Evolutionary conservation across 2,797 vertebrate genomes (phyloP).

Genomic region (Silurus lanzhouensis): DNA sequence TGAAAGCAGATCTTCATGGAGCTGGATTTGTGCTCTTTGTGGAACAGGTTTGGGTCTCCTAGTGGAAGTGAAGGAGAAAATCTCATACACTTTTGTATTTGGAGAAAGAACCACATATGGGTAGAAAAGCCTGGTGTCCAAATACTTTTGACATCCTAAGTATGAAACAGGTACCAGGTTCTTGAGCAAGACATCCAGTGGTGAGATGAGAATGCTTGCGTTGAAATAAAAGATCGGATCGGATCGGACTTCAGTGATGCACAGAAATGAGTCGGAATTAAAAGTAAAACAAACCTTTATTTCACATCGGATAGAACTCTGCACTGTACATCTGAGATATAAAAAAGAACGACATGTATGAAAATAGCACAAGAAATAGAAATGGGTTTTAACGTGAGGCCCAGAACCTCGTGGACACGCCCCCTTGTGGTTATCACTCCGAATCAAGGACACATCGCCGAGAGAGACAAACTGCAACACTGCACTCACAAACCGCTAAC

Average conservation of each 20-base stretch:
- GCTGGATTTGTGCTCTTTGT: too few species aligned
- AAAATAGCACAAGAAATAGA: slow-evolving; percentile 63
- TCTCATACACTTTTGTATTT: too few species aligned
- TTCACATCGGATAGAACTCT: slow-evolving; percentile 59
- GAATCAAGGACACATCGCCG: slow-evolving; percentile 59
- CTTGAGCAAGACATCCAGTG: too few species aligned
- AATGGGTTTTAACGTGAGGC: slow-evolving; percentile 52
- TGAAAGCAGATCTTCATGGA: too few species aligned
- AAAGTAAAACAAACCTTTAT: slow-evolving; percentile 65
- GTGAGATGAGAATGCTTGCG: background rate
- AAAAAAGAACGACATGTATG: slow-evolving; percentile 66
- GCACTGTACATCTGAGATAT: slow-evolving; percentile 65
- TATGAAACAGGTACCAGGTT: too few species aligned
- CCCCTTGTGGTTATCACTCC: slow-evolving; percentile 32
- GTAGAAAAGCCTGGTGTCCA: too few species aligned
- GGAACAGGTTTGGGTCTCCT: too few species aligned
- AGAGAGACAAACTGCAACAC: slow-evolving; percentile 61
- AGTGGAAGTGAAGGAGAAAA: too few species aligned
- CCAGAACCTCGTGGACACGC: slow-evolving; percentile 50
- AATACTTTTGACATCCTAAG: too few species aligned
- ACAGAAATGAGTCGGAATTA: slow-evolving; percentile 55
- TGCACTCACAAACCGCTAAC: slow-evolving; percentile 60
- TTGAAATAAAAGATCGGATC: slow-evolving; percentile 66
- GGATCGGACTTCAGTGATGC: slow-evolving; percentile 65
- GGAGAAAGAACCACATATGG: too few species aligned